These are phyloP conservation scores for Protonibea diacanthus DNA, from an alignment of 2,797 vertebrate genomes.

Conservation along the genomic window DNA sequence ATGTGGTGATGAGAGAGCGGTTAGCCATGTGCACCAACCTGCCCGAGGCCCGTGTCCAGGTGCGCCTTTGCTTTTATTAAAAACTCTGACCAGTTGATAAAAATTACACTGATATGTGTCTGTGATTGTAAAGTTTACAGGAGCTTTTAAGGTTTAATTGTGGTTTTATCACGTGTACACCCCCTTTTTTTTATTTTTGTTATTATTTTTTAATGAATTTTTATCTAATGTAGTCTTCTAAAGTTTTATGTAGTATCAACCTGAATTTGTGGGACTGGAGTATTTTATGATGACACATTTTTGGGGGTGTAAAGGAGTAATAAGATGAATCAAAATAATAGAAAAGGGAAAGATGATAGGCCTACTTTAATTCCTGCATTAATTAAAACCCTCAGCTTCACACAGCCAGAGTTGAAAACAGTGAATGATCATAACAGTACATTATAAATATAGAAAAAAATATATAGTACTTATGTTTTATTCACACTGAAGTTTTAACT, in stretches of 20 bases:
- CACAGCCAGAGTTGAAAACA: not conserved
- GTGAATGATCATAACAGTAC: not conserved
- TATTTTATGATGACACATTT: not conserved
- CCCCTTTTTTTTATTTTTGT: not conserved
- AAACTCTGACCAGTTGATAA: not conserved
- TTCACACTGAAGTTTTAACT: not conserved
- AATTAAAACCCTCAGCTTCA: not conserved
- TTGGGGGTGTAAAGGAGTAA: not conserved
- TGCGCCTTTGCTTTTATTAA: constrained; percentile 46
- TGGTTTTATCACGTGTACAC: not conserved
- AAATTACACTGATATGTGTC: not conserved
- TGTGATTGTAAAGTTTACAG: not conserved
- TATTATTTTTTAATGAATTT: not conserved
- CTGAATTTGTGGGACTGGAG: not conserved
- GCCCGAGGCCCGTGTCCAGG: constrained; percentile 97
- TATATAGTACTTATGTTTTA: not conserved
- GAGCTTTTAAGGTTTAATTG: not conserved
- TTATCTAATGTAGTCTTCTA: not conserved
- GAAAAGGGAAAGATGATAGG: not conserved
- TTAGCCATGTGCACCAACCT: constrained; percentile 98
- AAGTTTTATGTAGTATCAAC: not conserved
- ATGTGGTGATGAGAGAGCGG: constrained; percentile 97
- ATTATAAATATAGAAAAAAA: not conserved
- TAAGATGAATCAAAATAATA: not conserved
- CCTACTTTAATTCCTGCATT: not conserved